Base-by-base conservation (phyloP, 2,113 vertebrate genomes). In the Ictidomys tridecemlineatus region DNA sequence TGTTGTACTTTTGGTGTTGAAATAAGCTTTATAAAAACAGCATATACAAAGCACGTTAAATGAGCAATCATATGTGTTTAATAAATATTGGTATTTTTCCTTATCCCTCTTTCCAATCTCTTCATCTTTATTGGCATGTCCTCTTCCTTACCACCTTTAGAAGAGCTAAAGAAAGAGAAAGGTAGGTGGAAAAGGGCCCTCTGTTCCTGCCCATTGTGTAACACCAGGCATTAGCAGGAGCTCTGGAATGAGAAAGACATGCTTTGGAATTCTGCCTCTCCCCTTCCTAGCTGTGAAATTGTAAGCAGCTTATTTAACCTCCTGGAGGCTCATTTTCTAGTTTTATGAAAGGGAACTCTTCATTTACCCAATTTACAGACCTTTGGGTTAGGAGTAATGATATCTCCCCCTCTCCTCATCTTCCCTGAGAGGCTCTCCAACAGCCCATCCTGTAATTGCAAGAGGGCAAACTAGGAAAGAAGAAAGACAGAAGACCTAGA, bases 311-410 rank as follows among this genome's bases (percentile, higher is more conserved):
- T 77, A 92, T 53, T 94, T 88, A 95, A 94, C 73, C 80, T 94
- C 73, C 72, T n/a, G n/a, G 61, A 93, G 77, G 73, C 22, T 98
- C 93, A 83, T 91, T 93, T 97, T 88, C 82, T 82, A 95, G 91
- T 78, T 92, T 87, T 67, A 82, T 45, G 76, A 93, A 96, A 94
- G 56, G 39, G 74, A 87, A 69, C 67, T 91, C 56, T 84, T 93
- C 78, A 63, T 58, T 76, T 69, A 53, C 61, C 4, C 39, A 82
- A 67, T 17, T 56, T 65, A 78, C 1, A 80, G 80, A 56, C 30
- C 37, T 83, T 86, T 67, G 8, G 48, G 39, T 88, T 82, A 79
- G 77, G 63, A 96, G 63, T 94, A 91, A 94, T 85, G 63, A 58
- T 91, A 86, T 74, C 73, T 92, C n/a, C 14, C 32, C 13, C 22